Percentiles rank a stretch among this genome's conserved stretches.
Evolutionary conservation across 1,140 invertebrate genomes (phyloP).

Genomic region (Octopus bimaculoides): DNA sequence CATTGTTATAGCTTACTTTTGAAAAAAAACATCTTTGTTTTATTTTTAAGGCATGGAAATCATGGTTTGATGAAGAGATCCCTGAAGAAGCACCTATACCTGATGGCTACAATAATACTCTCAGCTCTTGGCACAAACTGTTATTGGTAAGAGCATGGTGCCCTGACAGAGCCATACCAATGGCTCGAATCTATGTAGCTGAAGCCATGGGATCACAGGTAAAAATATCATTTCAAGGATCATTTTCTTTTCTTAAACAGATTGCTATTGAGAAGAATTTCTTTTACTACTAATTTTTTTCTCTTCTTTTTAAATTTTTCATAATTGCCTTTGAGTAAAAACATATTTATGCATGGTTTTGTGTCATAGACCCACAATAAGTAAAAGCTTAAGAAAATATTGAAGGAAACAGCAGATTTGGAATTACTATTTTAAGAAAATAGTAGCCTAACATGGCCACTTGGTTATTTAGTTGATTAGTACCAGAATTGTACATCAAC

Average conservation of each 20-base stretch:
- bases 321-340: neutral
- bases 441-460: too few species aligned
- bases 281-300: neutral
- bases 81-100: constrained; percentile 89
- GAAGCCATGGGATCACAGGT: constrained; percentile 58
- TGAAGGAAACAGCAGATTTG: too few species aligned
- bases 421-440: too few species aligned
- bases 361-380: neutral
- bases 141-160: constrained; percentile 93
- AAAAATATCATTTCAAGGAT: constrained; percentile 20
- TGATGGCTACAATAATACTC: constrained; percentile 79
- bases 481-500: too few species aligned
- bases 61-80: constrained; percentile 92
- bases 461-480: too few species aligned
- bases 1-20: too few species aligned
- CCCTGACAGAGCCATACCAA: constrained; percentile 88
- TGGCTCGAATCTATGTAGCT: constrained; percentile 84
- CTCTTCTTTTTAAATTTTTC: neutral
- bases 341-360: neutral
- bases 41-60: constrained; percentile 70
- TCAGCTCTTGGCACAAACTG: constrained; percentile 87
- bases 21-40: neutral
- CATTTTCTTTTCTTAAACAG: neutral
- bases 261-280: neutral
- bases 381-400: neutral